Percentiles rank a stretch among this genome's conserved stretches.
These are phyloP conservation scores for Notodonta dromedarius DNA, from an alignment of 2,888 invertebrate species.

Conservation along the genomic window DNA sequence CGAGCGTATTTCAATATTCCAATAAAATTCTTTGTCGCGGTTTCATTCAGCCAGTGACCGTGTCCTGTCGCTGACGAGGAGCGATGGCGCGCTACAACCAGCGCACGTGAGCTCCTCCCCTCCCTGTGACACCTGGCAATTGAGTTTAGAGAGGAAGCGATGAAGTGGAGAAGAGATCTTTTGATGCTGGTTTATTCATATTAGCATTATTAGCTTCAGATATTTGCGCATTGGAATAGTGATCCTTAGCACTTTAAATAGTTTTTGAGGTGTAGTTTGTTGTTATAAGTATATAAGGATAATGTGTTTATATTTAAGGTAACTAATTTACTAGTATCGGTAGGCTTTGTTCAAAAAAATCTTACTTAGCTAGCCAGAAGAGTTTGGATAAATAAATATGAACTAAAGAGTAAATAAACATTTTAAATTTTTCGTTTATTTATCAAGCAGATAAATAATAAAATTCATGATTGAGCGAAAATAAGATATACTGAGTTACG, in stretches of 20 bases:
- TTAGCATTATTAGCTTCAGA: neutral
- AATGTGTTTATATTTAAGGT: too few species aligned
- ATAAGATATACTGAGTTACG: neutral
- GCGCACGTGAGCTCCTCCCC: neutral
- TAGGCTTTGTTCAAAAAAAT: too few species aligned
- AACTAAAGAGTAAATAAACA: neutral
- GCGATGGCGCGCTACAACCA: neutral
- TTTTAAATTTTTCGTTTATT: too few species aligned
- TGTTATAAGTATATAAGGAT: too few species aligned
- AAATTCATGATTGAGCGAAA: neutral
- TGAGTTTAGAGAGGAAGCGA: neutral
- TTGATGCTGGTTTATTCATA: neutral
- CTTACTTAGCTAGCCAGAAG: too few species aligned
- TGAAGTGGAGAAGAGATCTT: neutral
- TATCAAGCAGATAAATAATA: neutral
- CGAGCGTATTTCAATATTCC: conserved; percentile 1
- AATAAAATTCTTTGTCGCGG: neutral
- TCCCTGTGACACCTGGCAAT: neutral
- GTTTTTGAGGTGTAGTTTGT: too few species aligned
- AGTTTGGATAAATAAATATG: neutral
- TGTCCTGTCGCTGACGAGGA: neutral
- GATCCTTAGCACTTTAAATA: neutral
- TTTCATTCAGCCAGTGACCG: neutral
- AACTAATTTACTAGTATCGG: too few species aligned
- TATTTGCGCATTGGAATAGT: neutral